Evolutionary conservation across 53 echinoderm and acorn worm species (phyloP).

Genomic region (Mesocentrotus franciscanus): DNA sequence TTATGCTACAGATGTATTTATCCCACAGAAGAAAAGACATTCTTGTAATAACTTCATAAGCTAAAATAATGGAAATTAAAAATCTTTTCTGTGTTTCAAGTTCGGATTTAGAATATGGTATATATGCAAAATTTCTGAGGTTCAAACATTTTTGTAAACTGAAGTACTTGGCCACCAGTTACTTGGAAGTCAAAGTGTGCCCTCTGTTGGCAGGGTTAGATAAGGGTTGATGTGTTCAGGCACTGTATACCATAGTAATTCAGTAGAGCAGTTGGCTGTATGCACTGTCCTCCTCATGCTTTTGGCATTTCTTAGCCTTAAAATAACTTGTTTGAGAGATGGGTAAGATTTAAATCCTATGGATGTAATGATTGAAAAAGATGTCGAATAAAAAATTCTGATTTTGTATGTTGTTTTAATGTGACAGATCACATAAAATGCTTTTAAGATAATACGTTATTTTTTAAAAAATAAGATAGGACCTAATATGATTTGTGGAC

Average conservation of each 20-base stretch:
- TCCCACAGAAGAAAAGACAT: too few species aligned
- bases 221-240: background rate
- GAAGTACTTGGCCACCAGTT: background rate
- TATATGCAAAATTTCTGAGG: too few species aligned
- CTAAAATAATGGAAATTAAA: too few species aligned
- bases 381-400: background rate
- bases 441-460: too few species aligned
- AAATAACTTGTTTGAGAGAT: background rate
- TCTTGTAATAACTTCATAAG: too few species aligned
- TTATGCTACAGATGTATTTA: too few species aligned
- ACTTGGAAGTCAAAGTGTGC: background rate
- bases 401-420: background rate
- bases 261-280: background rate
- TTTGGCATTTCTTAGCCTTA: background rate
- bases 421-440: too few species aligned
- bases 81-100: too few species aligned
- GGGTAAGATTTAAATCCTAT: background rate
- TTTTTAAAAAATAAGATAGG: too few species aligned
- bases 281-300: background rate
- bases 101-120: too few species aligned
- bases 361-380: background rate
- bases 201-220: slow-evolving; percentile 21
- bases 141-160: background rate
- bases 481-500: too few species aligned
- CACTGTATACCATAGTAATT: background rate